Base-by-base conservation (phyloP, 35 echinoderm and acorn worm species). In the Holothuria glaberrima region DNA sequence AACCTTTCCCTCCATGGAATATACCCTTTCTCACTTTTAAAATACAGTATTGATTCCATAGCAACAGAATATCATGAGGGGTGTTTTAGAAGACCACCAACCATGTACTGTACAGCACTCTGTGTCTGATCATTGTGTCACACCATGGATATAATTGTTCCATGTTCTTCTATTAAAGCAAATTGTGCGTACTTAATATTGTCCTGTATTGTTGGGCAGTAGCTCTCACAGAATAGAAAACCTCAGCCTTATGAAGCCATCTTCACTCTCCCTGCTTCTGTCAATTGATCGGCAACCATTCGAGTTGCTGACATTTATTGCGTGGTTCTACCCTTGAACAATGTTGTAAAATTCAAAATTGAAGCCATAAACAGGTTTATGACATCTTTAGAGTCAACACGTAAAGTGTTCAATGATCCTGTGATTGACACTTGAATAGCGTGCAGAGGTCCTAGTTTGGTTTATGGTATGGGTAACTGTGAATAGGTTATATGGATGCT, bases 391-490 rank as follows among this genome's bases (percentile, higher is more conserved):
- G 50, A 78, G 74, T 78, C 74, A 78, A 78, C 74, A 78, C 74
- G 41, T 78, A 48, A 78, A 78, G 74, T 41, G 50, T 48, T 32
- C 41, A 78, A 22, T 24, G 74, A 78, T 6, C 25, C n/a, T 50
- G 74, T 78, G 74, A 78, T 78, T 78, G 74, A 78, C 74, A 78
- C 74, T 48, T 78, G 74, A n/a, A 45, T 78, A 48, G 74, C 20
- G 44, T 33, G 9, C n/a, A 33, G 10, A 13, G 12, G 25, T 27
- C 66, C 9, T 12, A 17, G 50, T 54, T 54, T 54, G 50, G 10
- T 9, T 54, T 12, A 17, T 9, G 16, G 50, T 54, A 54, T 54
- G 50, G 50, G 9, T 54, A 54, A 54, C 1, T 14, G 16, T 78
- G 74, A 48, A 78, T n/a, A 48, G 38, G 50, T 78, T 78, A 48